Conservation (phyloP, 2,888 invertebrate genomes). For the Malthinus seriepunctatus region DNA sequence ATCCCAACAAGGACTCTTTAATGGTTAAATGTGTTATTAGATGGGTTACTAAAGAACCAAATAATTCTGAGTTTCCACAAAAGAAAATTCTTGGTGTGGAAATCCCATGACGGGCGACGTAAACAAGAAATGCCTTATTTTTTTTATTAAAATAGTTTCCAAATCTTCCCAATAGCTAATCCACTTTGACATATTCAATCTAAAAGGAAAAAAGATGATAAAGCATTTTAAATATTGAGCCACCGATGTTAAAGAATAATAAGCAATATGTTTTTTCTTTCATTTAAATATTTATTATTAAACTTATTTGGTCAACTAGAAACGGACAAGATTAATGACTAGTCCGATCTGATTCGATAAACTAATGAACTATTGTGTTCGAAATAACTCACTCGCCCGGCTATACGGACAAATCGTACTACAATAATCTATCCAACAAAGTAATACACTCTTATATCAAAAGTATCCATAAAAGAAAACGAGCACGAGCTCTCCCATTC, state of each 20-base stretch:
- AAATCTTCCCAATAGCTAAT: conserved; percentile 7
- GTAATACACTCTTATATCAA: conserved; percentile 45
- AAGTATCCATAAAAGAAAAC: conserved; percentile 25
- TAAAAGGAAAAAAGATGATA: conserved; percentile 13
- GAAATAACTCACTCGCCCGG: conserved; percentile 51
- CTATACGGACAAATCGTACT: conserved; percentile 50
- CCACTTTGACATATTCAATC: conserved; percentile 21
- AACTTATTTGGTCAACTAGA: conserved; percentile 27
- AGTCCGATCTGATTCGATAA: conserved; percentile 56
- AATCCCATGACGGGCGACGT: too few relatives aligned
- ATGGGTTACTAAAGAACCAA: too few relatives aligned
- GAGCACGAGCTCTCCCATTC: conserved; percentile 24
- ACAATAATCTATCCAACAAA: conserved; percentile 42
- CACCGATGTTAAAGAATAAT: not conserved
- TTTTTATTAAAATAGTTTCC: conserved; percentile 11
- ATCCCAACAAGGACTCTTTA: too few relatives aligned
- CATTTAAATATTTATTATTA: not conserved
- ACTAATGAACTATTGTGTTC: conserved; percentile 57
- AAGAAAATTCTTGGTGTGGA: too few relatives aligned
- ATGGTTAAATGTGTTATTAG: too few relatives aligned
- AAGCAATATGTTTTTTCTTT: conserved; percentile 1
- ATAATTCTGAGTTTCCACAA: not conserved
- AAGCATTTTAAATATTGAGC: conserved; percentile 16
- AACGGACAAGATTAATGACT: conserved; percentile 52
- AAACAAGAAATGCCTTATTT: too few relatives aligned